Conservation (phyloP, 2,888 invertebrate species). For the Acholoe squamosa region DNA sequence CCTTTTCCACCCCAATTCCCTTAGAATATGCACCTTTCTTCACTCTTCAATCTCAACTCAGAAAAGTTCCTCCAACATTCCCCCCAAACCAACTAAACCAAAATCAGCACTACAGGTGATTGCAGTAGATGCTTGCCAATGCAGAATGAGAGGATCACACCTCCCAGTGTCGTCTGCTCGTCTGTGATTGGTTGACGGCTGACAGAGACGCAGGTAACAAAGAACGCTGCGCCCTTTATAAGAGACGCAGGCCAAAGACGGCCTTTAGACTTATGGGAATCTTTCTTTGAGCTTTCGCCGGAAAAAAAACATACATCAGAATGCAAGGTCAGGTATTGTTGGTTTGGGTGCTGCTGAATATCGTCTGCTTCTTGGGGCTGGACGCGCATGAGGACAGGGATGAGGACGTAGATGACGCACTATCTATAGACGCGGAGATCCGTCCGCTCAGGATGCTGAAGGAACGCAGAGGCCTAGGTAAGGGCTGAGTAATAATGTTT, state of each 20-base stretch:
- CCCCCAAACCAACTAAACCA: no score
- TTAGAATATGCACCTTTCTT: no score
- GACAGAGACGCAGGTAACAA: neutral
- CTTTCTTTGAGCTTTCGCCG: no score
- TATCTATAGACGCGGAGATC: neutral
- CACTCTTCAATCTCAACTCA: no score
- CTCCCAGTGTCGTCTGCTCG: slow-evolving; percentile 13
- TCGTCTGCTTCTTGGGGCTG: neutral
- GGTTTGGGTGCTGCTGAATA: neutral
- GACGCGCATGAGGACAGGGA: neutral
- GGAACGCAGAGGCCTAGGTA: neutral
- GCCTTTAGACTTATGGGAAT: neutral
- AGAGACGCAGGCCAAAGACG: neutral
- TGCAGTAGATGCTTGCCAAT: neutral
- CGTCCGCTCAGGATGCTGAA: neutral
- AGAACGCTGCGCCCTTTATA: neutral
- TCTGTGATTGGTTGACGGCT: neutral
- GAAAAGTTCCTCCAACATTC: no score
- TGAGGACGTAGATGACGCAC: neutral
- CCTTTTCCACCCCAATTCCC: no score
- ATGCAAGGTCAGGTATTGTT: neutral
- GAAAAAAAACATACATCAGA: neutral
- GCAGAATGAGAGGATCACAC: neutral
- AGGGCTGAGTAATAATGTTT: no score
- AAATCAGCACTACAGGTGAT: neutral